phyloP scores from a whole-genome alignment of 2,888 invertebrate species.

The Dascillus cervinus region DNA sequence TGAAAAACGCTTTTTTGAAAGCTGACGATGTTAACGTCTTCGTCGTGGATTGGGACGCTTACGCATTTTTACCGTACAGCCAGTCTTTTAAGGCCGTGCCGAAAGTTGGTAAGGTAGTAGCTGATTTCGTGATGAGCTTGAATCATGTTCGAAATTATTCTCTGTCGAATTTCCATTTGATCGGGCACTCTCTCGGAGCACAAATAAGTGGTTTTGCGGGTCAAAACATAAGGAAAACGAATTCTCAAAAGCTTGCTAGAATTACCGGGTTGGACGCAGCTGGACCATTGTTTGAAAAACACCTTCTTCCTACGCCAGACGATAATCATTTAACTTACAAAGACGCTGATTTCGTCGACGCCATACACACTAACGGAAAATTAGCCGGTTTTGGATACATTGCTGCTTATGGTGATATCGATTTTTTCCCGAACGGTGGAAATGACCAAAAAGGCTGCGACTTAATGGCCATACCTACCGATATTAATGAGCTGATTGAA shows the following conservation, averaged over 20 bases:
- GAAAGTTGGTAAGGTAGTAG: background rate
- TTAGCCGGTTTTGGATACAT: background rate
- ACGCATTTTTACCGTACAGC: background rate
- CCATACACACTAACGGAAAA: background rate
- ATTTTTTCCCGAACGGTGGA: background rate
- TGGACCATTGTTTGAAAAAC: background rate
- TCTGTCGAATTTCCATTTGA: background rate
- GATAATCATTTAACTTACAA: background rate
- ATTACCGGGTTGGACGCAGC: background rate
- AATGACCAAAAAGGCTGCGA: background rate
- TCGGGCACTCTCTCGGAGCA: background rate
- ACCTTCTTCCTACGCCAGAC: background rate
- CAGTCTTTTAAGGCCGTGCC: background rate
- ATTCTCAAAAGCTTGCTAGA: background rate
- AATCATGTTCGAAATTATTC: no score
- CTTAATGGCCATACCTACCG: no score
- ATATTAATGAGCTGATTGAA: no score
- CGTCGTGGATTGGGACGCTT: background rate
- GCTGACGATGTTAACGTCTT: background rate
- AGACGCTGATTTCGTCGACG: background rate
- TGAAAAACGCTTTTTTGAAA: background rate
- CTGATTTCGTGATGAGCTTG: background rate
- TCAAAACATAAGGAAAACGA: background rate
- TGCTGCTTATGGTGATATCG: background rate
- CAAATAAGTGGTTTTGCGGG: background rate